Conservation (phyloP, 2,113 vertebrate species). For the Phrynosoma platyrhinos region DNA sequence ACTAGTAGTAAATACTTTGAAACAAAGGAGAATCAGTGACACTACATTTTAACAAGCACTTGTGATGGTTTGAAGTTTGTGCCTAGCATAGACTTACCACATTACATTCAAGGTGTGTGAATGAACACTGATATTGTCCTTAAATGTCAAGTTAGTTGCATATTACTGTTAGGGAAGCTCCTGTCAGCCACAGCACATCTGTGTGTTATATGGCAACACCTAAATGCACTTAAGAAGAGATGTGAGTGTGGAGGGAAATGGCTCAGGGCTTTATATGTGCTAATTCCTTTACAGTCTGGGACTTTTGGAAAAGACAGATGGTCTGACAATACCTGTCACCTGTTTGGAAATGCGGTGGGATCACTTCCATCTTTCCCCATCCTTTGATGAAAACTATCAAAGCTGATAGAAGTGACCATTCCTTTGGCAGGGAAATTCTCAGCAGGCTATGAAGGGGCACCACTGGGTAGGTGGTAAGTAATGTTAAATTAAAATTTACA, state of each 20-base stretch:
- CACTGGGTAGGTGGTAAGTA: neutral
- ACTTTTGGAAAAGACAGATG: neutral
- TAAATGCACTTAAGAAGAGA: neutral
- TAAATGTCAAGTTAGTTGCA: neutral
- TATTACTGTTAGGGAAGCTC: neutral
- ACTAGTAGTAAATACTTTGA: neutral
- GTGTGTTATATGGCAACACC: neutral
- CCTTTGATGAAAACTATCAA: neutral
- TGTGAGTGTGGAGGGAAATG: neutral
- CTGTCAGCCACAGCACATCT: slow-evolving; percentile 30
- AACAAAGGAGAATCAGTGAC: neutral
- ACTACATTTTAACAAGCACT: neutral
- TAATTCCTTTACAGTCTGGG: neutral
- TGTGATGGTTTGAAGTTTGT: neutral
- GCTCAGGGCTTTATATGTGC: neutral
- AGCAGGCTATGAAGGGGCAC: neutral
- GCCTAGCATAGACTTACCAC: neutral
- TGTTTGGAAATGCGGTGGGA: neutral
- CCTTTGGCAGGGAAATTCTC: neutral
- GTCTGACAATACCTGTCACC: neutral
- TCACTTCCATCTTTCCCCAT: neutral
- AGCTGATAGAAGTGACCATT: neutral
- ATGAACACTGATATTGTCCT: neutral
- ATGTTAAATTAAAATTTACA: neutral
- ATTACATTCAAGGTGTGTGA: neutral